A percentile compares a stretch with the other conserved stretches of the same genome.
These are phyloP conservation scores for Zeuzera pyrina DNA, from an alignment of 2,888 invertebrate species.

Conservation along the genomic window DNA sequence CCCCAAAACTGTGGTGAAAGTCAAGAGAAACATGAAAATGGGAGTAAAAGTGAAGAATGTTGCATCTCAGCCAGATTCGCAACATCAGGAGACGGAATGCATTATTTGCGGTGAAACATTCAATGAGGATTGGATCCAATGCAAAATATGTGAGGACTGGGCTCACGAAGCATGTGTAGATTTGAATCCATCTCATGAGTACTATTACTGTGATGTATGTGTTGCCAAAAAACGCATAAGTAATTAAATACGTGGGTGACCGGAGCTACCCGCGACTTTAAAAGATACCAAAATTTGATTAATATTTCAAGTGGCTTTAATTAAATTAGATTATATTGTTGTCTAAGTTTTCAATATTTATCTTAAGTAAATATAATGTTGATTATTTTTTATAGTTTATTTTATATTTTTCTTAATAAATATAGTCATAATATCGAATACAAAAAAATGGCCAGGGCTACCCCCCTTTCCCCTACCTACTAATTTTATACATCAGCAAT, in stretches of 20 bases:
- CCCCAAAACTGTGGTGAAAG: background rate
- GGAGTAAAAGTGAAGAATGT: background rate
- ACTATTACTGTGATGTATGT: constrained; percentile 9
- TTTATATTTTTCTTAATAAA: background rate
- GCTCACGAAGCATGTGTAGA: constrained; percentile 8
- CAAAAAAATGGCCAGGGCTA: background rate
- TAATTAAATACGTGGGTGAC: background rate
- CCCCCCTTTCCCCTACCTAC: background rate
- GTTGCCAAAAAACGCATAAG: constrained; percentile 5
- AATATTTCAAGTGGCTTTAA: background rate
- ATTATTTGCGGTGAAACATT: constrained; percentile 8
- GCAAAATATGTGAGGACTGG: constrained; percentile 10
- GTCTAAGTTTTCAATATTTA: too few relatives aligned
- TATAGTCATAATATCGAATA: background rate
- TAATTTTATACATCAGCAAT: too few relatives aligned
- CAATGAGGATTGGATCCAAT: constrained; percentile 10
- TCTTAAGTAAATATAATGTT: too few relatives aligned
- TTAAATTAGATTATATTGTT: background rate
- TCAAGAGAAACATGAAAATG: background rate
- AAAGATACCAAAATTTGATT: background rate
- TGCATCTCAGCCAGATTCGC: background rate
- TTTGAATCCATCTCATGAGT: constrained; percentile 6
- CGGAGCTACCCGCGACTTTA: constrained; percentile 2
- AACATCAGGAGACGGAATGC: constrained; percentile 7
- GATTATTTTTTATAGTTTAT: background rate